Evolutionary conservation across 2,888 invertebrate species (phyloP).

Genomic region (Cheilosia vulpina): DNA sequence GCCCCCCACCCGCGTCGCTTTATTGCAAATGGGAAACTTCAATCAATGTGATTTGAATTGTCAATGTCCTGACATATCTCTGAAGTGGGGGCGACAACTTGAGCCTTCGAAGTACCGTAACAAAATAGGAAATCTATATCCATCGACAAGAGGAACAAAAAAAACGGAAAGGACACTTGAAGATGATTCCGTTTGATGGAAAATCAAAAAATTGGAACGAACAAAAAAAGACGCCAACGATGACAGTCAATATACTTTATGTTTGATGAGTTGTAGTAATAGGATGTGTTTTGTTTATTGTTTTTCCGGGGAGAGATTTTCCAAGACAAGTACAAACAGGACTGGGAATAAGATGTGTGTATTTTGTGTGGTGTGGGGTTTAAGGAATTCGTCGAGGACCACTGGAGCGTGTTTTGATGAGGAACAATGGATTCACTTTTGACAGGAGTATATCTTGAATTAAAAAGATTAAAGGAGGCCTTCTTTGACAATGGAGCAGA

Average conservation of each 20-base stretch:
- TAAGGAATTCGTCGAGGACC: not conserved
- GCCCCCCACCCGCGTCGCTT: not conserved
- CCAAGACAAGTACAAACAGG: constrained; percentile 42
- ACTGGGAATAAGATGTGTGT: constrained; percentile 24
- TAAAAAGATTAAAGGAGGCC: not conserved
- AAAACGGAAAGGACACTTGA: constrained; percentile 31
- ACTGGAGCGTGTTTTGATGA: constrained; percentile 8
- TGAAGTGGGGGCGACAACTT: constrained; percentile 52
- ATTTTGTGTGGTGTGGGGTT: not conserved
- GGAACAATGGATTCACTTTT: constrained; percentile 14
- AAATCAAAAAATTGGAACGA: constrained; percentile 19
- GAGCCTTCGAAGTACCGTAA: constrained; percentile 23
- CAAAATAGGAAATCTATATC: not conserved
- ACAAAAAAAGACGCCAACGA: constrained; percentile 17
- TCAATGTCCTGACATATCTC: constrained; percentile 61
- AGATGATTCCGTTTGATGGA: constrained; percentile 18
- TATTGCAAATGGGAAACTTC: constrained; percentile 62
- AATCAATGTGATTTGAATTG: constrained; percentile 74
- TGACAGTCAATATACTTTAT: constrained; percentile 54
- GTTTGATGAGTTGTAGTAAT: constrained; percentile 60
- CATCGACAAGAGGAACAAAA: not conserved
- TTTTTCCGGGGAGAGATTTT: constrained; percentile 48
- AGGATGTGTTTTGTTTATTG: constrained; percentile 63
- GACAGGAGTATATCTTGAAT: not conserved
- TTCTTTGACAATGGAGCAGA: not conserved